Conservation (phyloP, 2,888 invertebrate species). For the Cenopis cana region DNA sequence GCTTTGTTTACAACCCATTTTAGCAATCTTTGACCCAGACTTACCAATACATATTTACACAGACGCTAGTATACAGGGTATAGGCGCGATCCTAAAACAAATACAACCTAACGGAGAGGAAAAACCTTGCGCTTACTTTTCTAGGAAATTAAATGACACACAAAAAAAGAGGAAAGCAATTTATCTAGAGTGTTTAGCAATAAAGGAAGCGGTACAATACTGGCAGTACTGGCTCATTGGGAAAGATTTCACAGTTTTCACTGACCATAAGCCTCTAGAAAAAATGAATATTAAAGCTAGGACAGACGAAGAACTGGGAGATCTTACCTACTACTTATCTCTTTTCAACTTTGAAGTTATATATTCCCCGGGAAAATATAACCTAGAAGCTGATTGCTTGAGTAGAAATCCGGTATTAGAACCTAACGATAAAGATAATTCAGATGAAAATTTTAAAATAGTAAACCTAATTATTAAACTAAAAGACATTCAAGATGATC, state of each 20-base stretch:
- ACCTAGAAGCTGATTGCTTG: background rate
- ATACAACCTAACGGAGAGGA: no score
- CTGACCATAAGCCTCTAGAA: background rate
- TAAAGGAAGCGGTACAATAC: background rate
- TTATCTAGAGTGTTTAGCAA: no score
- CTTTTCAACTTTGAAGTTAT: background rate
- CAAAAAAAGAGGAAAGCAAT: no score
- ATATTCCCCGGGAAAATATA: background rate
- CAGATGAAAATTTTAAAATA: no score
- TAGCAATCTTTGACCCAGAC: conserved; percentile 8
- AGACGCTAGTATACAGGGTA: no score
- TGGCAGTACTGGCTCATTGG: conserved; percentile 1
- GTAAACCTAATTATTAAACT: no score
- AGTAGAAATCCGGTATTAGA: no score
- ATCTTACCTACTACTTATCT: background rate
- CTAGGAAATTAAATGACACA: no score
- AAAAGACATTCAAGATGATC: no score
- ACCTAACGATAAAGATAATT: no score
- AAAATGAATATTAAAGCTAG: background rate
- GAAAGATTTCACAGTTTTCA: background rate
- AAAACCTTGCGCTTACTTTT: no score
- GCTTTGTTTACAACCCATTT: conserved; percentile 3
- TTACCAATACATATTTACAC: background rate
- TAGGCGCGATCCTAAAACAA: no score
- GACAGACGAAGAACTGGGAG: background rate